phyloP scores from a whole-genome alignment of 2,888 invertebrate genomes.

The Tryphoninae sp. region DNA sequence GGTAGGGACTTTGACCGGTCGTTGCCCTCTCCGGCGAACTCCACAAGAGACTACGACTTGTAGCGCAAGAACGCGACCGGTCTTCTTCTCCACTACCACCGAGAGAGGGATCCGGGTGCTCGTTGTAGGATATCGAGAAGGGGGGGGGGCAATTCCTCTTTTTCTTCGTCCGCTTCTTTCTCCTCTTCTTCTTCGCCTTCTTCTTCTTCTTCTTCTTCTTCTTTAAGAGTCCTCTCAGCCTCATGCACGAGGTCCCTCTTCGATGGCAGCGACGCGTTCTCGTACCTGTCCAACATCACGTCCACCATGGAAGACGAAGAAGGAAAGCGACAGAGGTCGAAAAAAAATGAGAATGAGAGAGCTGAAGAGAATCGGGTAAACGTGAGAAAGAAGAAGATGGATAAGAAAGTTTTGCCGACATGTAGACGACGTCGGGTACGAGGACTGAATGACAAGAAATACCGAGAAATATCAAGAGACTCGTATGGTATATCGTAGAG shows the following conservation, averaged over 20 bases:
- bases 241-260: slow-evolving; percentile 24
- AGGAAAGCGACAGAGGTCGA: slow-evolving; percentile 1
- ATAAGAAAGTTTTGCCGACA: slow-evolving; percentile 46
- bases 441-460: slow-evolving; percentile 57
- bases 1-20: slow-evolving; percentile 80
- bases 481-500: background rate
- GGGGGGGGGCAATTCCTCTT: slow-evolving; percentile 17
- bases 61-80: slow-evolving; percentile 61
- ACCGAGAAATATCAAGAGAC: slow-evolving; percentile 28
- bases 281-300: slow-evolving; percentile 60
- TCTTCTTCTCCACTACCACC: slow-evolving; percentile 43
- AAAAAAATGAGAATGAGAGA: slow-evolving; percentile 15
- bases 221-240: slow-evolving; percentile 20
- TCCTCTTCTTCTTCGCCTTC: slow-evolving; percentile 28
- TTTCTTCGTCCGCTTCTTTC: slow-evolving; percentile 16
- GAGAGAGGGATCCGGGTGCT: slow-evolving; percentile 49
- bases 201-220: slow-evolving; percentile 16
- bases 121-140: slow-evolving; percentile 6
- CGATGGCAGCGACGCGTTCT: slow-evolving; percentile 44
- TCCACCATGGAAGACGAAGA: slow-evolving; percentile 39
- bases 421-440: slow-evolving; percentile 47
- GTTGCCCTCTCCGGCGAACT: slow-evolving; percentile 75
- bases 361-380: slow-evolving; percentile 2
- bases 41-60: slow-evolving; percentile 20
- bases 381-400: slow-evolving; percentile 39